Base-by-base conservation (phyloP, 2,797 vertebrate species). In the Danio kyathit region DNA sequence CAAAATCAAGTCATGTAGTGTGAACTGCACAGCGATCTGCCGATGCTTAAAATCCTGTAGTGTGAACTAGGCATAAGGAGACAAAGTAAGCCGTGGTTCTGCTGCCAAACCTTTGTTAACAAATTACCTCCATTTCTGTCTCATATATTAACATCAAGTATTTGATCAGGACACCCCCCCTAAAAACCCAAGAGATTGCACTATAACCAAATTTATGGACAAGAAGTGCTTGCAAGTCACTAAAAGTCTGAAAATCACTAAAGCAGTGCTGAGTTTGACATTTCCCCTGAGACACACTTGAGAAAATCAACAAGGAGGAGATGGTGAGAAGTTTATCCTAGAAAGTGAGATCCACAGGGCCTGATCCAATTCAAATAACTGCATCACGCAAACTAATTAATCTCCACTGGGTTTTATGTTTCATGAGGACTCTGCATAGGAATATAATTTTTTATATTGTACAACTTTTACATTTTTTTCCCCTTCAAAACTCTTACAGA, bases 211-310 rank as follows among this genome's bases (percentile, higher is more conserved):
- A 60, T 38, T 38, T 29, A 7, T 38, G 59, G 13, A 57, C 17
- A 19, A 17, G 17, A 19, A 57, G 21, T 59, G 10, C 17, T 59
- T 17, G 10, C 29, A 57, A 29, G 29, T 11, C 57, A 59, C 21
- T 21, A 59, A 59, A 17, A 16, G n/a, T n/a, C 14, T 40, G 59
- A 40, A 63, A 4, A 14, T n/a, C n/a, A n/a, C n/a, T n/a, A n/a
- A 61, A 61, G 60, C 60, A 63, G 14, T 41, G 38, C 38, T 63
- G 38, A 63, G 60, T 63, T 41, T 41, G 38, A 63, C 60, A n/a
- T 63, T 63, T 63, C 14, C 38, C 60, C 60, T 63, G 14, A 63
- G 38, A 63, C 60, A 41, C 38, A 63, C 38, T 63, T 63, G 7
- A 41, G 38, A 63, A n/a, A 63, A 63, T 63, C 60, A 63, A 38